Base-by-base conservation (phyloP, 1,140 invertebrate genomes). In the Heliothis subflexa region DNA sequence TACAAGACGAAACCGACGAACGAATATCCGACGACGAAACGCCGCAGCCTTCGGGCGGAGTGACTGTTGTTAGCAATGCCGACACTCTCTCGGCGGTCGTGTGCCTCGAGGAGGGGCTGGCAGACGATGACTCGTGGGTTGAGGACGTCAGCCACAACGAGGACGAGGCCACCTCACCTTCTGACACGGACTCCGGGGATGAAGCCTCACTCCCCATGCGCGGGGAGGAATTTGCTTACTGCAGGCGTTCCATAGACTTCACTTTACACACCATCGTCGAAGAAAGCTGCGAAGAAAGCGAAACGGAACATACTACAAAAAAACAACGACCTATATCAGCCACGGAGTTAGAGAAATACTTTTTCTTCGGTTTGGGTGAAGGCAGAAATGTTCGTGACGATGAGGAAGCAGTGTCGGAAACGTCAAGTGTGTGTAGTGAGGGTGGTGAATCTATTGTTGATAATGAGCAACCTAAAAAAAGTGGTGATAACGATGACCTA, bases 251-350 rank as follows among this genome's bases (percentile, higher is more conserved):
- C 40, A 97, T 98, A 81, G 98, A 98, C 91, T 98, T 98, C 82
- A 98, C 98, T 0, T 93, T 99, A 66, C 98, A 99, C 84, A 99
- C 98, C 0, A 99, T 99, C 82, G 96, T 98, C 0, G 98, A 99
- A 94, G 98, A 99, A 91, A 98, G 97, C 79, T 98, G 98, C 88
- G 98, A 99, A 91, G 98, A 99, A 90, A 98, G 97, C 89, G 97
- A 97, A 92, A 96, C 96, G 59, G 97, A 97, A 86, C 95, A 95
- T 54, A 95, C 91, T 76, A 94, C 93, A n/a, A 95, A 95, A 84
- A 96, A 96, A 81, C 95, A 92, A 50, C 94, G 96, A 70, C 96
- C 96, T 18, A 95, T 96, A 45, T 97, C 96, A 1, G 96, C 97
- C 0, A 98, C 98, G 0, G 97, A 98, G 85, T 88, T 99, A 74